Base-by-base conservation (phyloP, 2,888 invertebrate species). In the Rhaphigaster nebulosa region DNA sequence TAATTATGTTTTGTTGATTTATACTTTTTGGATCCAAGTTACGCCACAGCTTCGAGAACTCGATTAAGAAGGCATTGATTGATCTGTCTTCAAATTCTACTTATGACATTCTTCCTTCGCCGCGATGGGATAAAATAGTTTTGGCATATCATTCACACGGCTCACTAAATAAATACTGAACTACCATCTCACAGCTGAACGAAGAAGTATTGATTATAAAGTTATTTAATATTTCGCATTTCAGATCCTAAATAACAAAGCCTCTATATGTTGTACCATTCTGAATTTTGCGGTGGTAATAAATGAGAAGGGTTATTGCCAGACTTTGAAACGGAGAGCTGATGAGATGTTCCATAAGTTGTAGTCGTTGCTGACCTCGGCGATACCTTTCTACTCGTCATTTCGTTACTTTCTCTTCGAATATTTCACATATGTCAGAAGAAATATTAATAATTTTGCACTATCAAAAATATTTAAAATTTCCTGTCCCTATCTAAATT, bases 371-470 rank as follows among this genome's bases (percentile, higher is more conserved):
- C 38, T 76, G 34, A 76, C 70, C 70, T 76, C 70, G 65, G 20
- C 20, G 23, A 8, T 38, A 76, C 70, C 70, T 76, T 65, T 76
- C 70, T 76, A 76, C 70, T n/a, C 70, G 6, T 23, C 34, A 38
- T 38, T 76, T 76, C 70, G 70, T 38, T 76, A 76, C 70, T 76
- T 76, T 76, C 70, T 38, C 70, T 20, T 34, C 23, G 34, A 76
- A 38, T 76, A 70, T 18, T 70, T 38, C 34, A 76, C 38, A 76
- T 29, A 20, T 20, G 6, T 76, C 26, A 1, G 20, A 70, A 34
- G 34, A 12, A 38, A 38, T 20, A 38, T 76, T 4, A 23, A 23
- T 76, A 10, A 34, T 3, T 76, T 29, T 65, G n/a, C 12, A 60
- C 18, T 29, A 29, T 18, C 13, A n/a, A 60, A 23, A 4, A 23